A percentile compares a stretch with the other conserved stretches of the same genome.
Conservation (phyloP, 2,113 vertebrate species). For the Hypanus sabinus region DNA sequence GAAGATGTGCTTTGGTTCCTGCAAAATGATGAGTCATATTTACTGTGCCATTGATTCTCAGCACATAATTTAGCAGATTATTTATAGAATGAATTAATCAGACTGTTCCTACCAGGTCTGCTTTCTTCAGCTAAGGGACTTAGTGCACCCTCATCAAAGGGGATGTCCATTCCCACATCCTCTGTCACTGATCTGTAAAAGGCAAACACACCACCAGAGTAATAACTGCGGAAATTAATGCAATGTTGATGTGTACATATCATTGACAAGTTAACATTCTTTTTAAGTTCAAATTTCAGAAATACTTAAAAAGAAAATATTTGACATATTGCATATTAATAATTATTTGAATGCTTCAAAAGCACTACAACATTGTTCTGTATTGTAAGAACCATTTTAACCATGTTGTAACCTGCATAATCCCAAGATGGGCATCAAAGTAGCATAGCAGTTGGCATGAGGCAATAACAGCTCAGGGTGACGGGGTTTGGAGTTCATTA, state of each 20-base stretch:
- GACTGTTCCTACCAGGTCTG: slow-evolving; percentile 68
- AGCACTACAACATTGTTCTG: too few species aligned
- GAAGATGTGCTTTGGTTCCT: neutral
- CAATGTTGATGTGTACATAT: neutral
- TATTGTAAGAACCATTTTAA: too few species aligned
- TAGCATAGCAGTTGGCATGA: too few species aligned
- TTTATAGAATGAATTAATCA: slow-evolving; percentile 6
- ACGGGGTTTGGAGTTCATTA: too few species aligned
- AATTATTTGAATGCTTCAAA: too few species aligned
- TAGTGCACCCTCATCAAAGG: slow-evolving; percentile 56
- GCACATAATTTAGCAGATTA: slow-evolving; percentile 15
- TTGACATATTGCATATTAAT: too few species aligned
- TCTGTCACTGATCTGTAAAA: slow-evolving; percentile 60
- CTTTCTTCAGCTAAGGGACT: slow-evolving; percentile 60
- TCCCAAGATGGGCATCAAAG: too few species aligned
- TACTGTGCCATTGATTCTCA: neutral
- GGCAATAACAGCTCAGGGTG: too few species aligned
- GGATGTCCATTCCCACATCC: slow-evolving; percentile 72
- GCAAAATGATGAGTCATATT: slow-evolving; percentile 21
- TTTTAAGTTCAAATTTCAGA: neutral
- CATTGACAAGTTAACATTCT: neutral
- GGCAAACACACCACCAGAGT: slow-evolving; percentile 30
- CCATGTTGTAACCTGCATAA: too few species aligned
- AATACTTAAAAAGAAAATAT: neutral
- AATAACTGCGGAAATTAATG: neutral